Conservation (phyloP, 2,113 vertebrate genomes). For the Recurvirostra avosetta region DNA sequence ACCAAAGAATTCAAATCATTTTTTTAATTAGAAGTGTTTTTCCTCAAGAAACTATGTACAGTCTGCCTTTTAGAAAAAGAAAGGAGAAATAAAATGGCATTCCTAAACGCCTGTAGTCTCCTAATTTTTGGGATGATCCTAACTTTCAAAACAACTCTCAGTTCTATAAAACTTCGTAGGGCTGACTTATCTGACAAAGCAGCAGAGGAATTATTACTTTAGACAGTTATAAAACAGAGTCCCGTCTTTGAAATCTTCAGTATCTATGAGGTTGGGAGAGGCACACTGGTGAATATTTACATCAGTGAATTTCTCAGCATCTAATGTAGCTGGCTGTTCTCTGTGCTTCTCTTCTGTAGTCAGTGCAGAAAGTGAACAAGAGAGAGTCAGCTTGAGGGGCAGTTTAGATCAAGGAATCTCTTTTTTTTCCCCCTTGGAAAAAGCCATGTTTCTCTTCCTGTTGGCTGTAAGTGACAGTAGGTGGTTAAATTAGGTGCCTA, state of each 20-base stretch:
- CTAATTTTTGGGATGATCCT: not conserved
- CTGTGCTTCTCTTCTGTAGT: not conserved
- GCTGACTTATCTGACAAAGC: not conserved
- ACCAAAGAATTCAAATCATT: not conserved
- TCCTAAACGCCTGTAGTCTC: not conserved
- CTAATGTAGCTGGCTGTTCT: not conserved
- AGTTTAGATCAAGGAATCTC: not conserved
- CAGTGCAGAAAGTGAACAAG: not conserved
- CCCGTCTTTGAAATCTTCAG: not conserved
- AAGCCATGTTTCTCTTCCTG: not conserved
- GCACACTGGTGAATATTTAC: not conserved
- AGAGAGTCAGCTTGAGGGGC: not conserved
- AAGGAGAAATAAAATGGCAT: not conserved
- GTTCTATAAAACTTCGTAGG: not conserved
- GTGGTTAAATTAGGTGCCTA: not conserved
- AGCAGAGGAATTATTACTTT: not conserved
- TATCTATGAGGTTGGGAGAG: not conserved
- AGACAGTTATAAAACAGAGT: not conserved
- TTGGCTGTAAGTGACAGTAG: not conserved
- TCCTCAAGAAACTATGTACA: not conserved
- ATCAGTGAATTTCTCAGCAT: not conserved
- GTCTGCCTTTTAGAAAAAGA: not conserved
- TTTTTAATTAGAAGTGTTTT: not conserved
- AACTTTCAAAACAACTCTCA: not conserved
- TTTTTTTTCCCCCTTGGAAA: not conserved